Conservation (phyloP, 2,888 invertebrate species). For the Eupithecia subfuscata region DNA sequence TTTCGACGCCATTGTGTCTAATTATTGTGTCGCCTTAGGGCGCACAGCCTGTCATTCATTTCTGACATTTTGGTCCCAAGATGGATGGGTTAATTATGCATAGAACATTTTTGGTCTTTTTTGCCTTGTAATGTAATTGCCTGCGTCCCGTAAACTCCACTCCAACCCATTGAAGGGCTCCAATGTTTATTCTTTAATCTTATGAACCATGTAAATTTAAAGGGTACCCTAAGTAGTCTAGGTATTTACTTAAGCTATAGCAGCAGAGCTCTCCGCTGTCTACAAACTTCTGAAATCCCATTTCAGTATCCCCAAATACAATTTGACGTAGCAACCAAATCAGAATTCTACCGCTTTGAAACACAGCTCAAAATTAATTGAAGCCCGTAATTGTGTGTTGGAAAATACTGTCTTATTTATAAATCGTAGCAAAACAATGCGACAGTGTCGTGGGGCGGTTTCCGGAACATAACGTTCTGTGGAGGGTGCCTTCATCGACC, state of each 20-base stretch:
- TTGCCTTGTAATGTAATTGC: too few relatives aligned
- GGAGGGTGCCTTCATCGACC: constrained; percentile 59
- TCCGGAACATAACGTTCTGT: constrained; percentile 61
- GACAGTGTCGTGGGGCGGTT: constrained; percentile 56
- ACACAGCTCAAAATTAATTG: constrained; percentile 35
- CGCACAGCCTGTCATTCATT: too few relatives aligned
- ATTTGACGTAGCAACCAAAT: neutral
- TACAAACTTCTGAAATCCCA: constrained; percentile 17
- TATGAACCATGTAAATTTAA: neutral
- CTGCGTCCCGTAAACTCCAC: too few relatives aligned
- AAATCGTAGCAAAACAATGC: constrained; percentile 56
- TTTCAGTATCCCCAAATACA: neutral
- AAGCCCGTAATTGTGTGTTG: constrained; percentile 30
- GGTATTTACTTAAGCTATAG: neutral
- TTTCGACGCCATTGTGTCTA: too few relatives aligned
- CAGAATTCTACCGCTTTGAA: constrained; percentile 7
- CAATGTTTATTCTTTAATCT: neutral
- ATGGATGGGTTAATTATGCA: too few relatives aligned
- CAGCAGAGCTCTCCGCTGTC: constrained; percentile 2
- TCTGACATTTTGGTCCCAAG: too few relatives aligned
- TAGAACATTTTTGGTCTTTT: too few relatives aligned
- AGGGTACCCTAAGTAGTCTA: neutral
- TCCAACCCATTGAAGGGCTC: too few relatives aligned
- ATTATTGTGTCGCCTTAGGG: too few relatives aligned
- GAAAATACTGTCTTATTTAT: constrained; percentile 44